These are phyloP conservation scores for Diarsia rubi DNA, from an alignment of 2,888 invertebrate species.

Conservation along the genomic window DNA sequence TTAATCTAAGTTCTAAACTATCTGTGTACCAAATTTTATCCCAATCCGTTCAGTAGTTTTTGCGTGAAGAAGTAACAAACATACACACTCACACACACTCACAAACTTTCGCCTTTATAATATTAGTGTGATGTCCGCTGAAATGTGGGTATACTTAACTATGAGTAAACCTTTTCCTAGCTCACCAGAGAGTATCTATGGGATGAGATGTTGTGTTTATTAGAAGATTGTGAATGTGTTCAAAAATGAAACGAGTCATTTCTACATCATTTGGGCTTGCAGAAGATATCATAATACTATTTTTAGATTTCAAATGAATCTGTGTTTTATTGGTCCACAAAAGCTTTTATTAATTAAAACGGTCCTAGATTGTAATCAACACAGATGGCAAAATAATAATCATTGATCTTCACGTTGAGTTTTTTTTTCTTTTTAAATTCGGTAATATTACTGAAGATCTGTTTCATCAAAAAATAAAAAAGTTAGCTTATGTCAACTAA, in stretches of 20 bases:
- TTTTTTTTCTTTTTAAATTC: background rate
- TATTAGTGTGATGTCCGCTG: no score
- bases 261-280: background rate
- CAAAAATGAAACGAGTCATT: background rate
- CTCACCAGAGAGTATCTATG: background rate
- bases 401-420: background rate
- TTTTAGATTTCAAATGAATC: background rate
- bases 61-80: no score
- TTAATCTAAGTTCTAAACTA: no score
- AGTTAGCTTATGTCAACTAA: background rate
- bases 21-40: no score
- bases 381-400: constrained; percentile 16
- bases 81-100: no score
- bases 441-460: background rate
- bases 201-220: background rate
- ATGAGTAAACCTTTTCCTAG: background rate
- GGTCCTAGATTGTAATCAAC: background rate
- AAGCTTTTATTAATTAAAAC: background rate
- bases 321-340: background rate
- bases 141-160: background rate
- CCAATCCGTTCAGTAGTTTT: no score
- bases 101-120: no score
- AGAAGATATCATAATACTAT: background rate
- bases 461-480: constrained; percentile 18
- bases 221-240: background rate